Evolutionary conservation across 2,888 invertebrate species (phyloP), one percentile per base, ranked within the genome.

Genomic region (Gryllus longicercus): DNA sequence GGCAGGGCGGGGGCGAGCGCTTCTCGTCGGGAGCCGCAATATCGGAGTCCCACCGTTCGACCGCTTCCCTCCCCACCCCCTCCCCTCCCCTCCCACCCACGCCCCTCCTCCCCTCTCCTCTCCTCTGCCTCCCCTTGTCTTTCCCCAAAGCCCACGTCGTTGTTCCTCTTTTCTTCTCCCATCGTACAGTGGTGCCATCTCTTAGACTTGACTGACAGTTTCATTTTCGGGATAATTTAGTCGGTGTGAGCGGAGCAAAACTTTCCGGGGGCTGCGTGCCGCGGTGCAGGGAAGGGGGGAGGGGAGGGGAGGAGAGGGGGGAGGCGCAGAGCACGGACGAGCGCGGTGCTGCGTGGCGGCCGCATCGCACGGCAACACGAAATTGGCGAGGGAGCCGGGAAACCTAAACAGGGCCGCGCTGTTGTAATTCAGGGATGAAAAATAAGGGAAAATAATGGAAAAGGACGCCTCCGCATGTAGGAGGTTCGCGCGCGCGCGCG

Each of bases 131-230:
- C n/a, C n/a, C 18, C 77, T 77, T 50, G n/a, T 11, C 18, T 21
- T 77, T 77, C 18, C 14, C 50, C n/a, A 38, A 77, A 50, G 21
- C 49, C 49, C 21, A 50, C 49, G 21, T n/a, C 77, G 18, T 77
- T 49, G 50, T 50, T 77, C 49, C 50, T 21, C 77, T 38, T 18
- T 77, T 77, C 77, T 49, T 11, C 49, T 77, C n/a, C 75, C 18
- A 63, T 63, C 63, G 63, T 63, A 63, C 63, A 63, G 76, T 78
- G 79, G 74, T 76, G 81, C 81, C 80, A 81, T 81, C 81, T 79
- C 76, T 80, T 78, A 80, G 79, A n/a, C 18, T 50, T 80, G 81
- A 81, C 80, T 81, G 81, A 81, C 81, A 80, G 81, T 77, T 79
- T 81, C 80, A 81, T 81, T 80, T 81, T 80, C 77, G 74, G 74